Conservation (phyloP, 2,888 invertebrate species). For the Troides aeacus region DNA sequence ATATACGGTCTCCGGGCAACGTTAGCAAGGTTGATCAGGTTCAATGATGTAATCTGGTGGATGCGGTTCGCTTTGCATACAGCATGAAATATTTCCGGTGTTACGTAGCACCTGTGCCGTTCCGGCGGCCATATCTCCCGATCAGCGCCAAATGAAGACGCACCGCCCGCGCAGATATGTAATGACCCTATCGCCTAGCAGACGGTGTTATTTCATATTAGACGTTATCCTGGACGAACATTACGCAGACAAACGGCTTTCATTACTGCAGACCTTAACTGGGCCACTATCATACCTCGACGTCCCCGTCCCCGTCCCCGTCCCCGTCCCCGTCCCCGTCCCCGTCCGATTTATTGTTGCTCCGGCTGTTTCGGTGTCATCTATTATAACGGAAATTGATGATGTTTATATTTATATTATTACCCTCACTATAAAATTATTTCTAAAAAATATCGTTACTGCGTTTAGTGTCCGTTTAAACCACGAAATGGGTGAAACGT, state of each 20-base stretch:
- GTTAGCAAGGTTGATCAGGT: too few species aligned
- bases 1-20: too few species aligned
- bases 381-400: background rate
- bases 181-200: slow-evolving; percentile 55
- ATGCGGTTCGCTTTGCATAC: too few species aligned
- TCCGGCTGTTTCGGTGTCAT: slow-evolving; percentile 18
- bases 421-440: too few species aligned
- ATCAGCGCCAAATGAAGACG: slow-evolving; percentile 52
- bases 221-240: slow-evolving; percentile 65
- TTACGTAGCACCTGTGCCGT: background rate
- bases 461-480: too few species aligned
- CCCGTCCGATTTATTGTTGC: slow-evolving; percentile 32
- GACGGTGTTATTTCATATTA: slow-evolving; percentile 70
- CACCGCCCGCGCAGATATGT: slow-evolving; percentile 46
- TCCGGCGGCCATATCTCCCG: slow-evolving; percentile 55
- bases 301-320: slow-evolving; percentile 20
- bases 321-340: background rate
- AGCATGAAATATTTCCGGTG: background rate
- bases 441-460: too few species aligned
- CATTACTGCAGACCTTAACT: slow-evolving; percentile 52
- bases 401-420: too few species aligned
- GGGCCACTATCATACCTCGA: slow-evolving; percentile 36
- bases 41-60: slow-evolving; percentile 3
- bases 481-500: too few species aligned
- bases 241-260: slow-evolving; percentile 68